A percentile compares a stretch with the other conserved stretches of the same genome.
Evolutionary conservation across 2,888 invertebrate genomes (phyloP).

Genomic region (Drosophila meridiana): DNA sequence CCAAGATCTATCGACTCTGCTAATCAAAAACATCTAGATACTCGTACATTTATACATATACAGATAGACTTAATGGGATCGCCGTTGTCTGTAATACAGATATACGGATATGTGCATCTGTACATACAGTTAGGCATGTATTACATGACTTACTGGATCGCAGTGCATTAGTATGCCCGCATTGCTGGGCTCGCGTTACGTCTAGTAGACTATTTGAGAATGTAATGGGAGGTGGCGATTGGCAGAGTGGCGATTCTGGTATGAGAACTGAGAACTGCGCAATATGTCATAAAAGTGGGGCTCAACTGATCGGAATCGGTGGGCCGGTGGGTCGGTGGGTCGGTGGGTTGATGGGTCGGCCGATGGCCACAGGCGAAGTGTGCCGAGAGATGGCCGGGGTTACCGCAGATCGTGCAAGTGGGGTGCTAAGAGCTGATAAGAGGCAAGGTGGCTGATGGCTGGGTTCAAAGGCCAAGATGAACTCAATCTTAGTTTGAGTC

Average conservation of each 20-base stretch:
- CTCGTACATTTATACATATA: neutral
- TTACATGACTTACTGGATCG: neutral
- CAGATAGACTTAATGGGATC: neutral
- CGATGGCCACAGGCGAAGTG: conserved; percentile 17
- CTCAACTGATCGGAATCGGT: conserved; percentile 16
- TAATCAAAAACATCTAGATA: neutral
- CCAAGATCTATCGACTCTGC: neutral
- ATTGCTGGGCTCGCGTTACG: conserved; percentile 15
- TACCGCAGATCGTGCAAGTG: neutral
- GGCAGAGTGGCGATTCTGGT: conserved; percentile 20
- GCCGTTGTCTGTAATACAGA: too few relatives aligned
- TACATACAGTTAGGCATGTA: neutral
- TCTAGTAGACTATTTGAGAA: conserved; percentile 28
- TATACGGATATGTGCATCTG: neutral
- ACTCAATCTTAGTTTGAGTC: conserved; percentile 1
- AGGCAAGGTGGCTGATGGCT: neutral
- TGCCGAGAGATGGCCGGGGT: neutral
- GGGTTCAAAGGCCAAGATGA: conserved; percentile 12
- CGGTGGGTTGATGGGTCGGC: neutral
- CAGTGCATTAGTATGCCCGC: neutral
- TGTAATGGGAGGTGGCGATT: conserved; percentile 9
- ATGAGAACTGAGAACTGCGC: conserved; percentile 50
- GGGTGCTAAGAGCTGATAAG: conserved; percentile 41
- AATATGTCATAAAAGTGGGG: conserved; percentile 39
- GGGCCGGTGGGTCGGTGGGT: conserved; percentile 7